These are phyloP conservation scores for Sphaeramia orbicularis DNA, from an alignment of 2,797 vertebrate species.

Conservation along the genomic window DNA sequence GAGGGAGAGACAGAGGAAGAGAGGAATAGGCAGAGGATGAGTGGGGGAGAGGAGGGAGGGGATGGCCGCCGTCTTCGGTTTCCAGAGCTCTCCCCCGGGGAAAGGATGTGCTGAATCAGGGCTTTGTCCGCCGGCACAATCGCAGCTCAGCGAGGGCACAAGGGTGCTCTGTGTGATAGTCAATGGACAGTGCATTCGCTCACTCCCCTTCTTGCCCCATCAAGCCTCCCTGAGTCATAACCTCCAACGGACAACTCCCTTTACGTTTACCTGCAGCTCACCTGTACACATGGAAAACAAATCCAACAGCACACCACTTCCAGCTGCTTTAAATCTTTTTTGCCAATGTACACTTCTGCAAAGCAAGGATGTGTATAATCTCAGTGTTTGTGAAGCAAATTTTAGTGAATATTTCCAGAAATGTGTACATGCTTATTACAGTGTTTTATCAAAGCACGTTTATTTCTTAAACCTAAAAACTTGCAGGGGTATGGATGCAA, in stretches of 20 bases:
- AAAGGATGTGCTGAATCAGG: constrained; percentile 88
- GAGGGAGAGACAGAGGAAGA: constrained; percentile 59
- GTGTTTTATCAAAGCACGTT: too few relatives aligned
- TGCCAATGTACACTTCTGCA: constrained; percentile 1
- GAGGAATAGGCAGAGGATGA: constrained; percentile 66
- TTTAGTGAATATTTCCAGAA: too few relatives aligned
- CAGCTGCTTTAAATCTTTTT: constrained; percentile 30
- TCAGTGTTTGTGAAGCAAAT: too few relatives aligned
- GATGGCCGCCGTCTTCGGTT: constrained; percentile 83
- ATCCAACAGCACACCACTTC: neutral
- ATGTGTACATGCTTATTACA: too few relatives aligned
- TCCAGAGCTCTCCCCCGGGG: constrained; percentile 83
- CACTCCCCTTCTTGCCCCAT: constrained; percentile 57
- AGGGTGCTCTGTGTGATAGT: constrained; percentile 86
- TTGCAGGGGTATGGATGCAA: too few relatives aligned
- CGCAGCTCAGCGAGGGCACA: constrained; percentile 84
- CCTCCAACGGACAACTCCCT: constrained; percentile 47
- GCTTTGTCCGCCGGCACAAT: constrained; percentile 88
- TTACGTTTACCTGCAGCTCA: constrained; percentile 72
- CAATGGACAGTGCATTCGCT: constrained; percentile 82
- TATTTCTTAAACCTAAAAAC: too few relatives aligned
- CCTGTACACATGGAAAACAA: constrained; percentile 49
- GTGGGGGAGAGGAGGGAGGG: constrained; percentile 58
- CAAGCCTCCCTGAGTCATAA: constrained; percentile 48
- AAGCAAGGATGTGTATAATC: too few relatives aligned